A percentile compares a stretch with the other conserved stretches of the same genome.
These are phyloP conservation scores for Oryzaephilus surinamensis DNA, from an alignment of 1,140 invertebrate genomes.

Conservation along the genomic window DNA sequence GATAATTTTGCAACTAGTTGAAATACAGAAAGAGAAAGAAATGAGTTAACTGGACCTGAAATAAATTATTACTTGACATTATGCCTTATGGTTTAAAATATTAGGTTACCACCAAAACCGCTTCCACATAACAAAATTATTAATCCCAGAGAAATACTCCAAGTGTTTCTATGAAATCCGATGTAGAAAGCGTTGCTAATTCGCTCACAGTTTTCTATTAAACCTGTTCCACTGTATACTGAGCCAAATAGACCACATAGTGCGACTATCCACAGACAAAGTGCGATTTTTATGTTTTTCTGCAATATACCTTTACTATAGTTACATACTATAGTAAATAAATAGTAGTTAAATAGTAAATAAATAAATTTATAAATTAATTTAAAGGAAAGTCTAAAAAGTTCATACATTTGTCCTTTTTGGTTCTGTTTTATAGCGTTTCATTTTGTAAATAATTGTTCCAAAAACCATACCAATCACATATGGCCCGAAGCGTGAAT, in stretches of 20 bases:
- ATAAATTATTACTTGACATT: too few species aligned
- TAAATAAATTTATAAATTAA: not conserved
- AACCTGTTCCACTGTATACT: not conserved
- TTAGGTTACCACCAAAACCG: slow-evolving; percentile 44
- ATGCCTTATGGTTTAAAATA: too few species aligned
- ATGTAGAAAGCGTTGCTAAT: slow-evolving; percentile 43
- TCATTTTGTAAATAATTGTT: slow-evolving; percentile 28
- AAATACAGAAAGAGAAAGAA: slow-evolving; percentile 14
- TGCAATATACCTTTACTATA: not conserved
- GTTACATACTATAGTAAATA: too few species aligned
- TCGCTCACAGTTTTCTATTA: not conserved
- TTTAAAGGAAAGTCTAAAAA: too few species aligned
- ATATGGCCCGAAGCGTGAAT: slow-evolving; percentile 43
- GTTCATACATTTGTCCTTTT: not conserved
- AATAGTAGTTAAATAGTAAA: too few species aligned
- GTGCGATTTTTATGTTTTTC: not conserved
- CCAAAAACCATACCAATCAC: slow-evolving; percentile 48
- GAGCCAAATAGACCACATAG: not conserved
- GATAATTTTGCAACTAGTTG: slow-evolving; percentile 12
- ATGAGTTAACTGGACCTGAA: slow-evolving; percentile 25
- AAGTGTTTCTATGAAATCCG: slow-evolving; percentile 44
- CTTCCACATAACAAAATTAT: slow-evolving; percentile 52
- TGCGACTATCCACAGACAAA: not conserved
- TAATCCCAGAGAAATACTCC: slow-evolving; percentile 50
- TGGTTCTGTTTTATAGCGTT: slow-evolving; percentile 2